Base-by-base conservation (phyloP, 2,888 invertebrate genomes). In the Diploptera punctata region DNA sequence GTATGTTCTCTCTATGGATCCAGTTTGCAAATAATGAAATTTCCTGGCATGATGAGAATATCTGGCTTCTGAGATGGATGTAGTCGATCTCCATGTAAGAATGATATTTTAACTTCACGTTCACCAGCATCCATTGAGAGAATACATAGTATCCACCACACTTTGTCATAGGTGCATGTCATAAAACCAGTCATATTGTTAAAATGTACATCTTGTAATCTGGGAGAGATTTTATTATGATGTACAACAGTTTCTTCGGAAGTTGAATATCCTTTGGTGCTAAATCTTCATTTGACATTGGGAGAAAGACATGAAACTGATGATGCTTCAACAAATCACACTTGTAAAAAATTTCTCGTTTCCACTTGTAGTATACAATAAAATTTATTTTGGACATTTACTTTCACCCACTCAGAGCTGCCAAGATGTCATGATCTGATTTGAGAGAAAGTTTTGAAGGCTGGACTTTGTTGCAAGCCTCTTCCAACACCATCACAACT, bases 1-100 rank as follows among this genome's bases (percentile, higher is more conserved):
- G 24, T 60, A 60, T 16, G 24, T 60, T 60, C 60, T 60, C 60
- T 24, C 60, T 26, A 10, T 60, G 24, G 24, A 5, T 60, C 7
- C 24, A 18, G 52, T 52, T n/a, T 52, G 52, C 52, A 60, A 60
- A 21, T 4, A 16, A 21, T 21, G 3, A 18, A 18, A 29, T 18
- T 60, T 60, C 60, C 19, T 60, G 60, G 60, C 24, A 60, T 60
- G 60, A n/a, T 7, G 24, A 60, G 60, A 60, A 60, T 21, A 60
- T 60, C 60, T 29, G 26, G 13, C 21, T 60, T 60, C 60, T 60
- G 5, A 21, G 60, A 18, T 26, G n/a, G 7, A 60, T n/a, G 13
- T 21, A 24, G 29, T 21, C 13, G 9, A 21, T 9, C 60, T 21
- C 5, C 21, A 24, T 60, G 60, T 5, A 10, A n/a, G n/a, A n/a